phyloP scores from a whole-genome alignment of 2,113 vertebrate species.

The Xenopus borealis region DNA sequence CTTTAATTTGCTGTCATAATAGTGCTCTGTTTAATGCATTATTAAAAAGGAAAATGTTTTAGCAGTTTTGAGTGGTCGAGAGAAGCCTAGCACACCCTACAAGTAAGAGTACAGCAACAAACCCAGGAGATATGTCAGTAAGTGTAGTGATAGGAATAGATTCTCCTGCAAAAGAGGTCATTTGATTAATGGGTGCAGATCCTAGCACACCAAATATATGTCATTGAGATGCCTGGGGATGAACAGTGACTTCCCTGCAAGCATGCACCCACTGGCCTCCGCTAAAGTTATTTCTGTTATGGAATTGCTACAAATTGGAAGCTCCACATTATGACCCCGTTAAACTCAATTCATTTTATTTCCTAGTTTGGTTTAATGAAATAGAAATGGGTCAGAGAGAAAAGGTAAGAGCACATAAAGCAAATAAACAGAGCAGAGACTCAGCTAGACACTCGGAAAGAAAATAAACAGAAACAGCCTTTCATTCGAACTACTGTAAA shows the following conservation, averaged over 20 bases:
- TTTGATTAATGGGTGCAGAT: too few relatives aligned
- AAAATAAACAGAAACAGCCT: slow-evolving; percentile 2
- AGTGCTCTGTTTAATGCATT: too few relatives aligned
- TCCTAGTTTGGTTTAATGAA: slow-evolving; percentile 1
- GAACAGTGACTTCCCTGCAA: background rate
- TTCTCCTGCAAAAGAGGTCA: too few relatives aligned
- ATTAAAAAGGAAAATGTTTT: too few relatives aligned
- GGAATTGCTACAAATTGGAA: background rate
- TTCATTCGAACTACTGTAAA: slow-evolving; percentile 23
- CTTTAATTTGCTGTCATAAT: too few relatives aligned
- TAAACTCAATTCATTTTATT: background rate
- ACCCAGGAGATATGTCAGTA: too few relatives aligned
- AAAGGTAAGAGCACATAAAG: background rate
- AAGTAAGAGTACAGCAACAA: too few relatives aligned
- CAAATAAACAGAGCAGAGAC: slow-evolving; percentile 32
- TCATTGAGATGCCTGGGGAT: too few relatives aligned
- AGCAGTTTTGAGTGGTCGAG: too few relatives aligned
- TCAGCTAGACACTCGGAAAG: slow-evolving; percentile 27
- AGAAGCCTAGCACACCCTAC: too few relatives aligned
- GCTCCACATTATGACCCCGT: background rate
- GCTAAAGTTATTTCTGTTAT: background rate
- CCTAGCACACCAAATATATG: too few relatives aligned
- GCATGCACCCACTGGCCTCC: background rate
- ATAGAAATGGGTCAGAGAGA: slow-evolving; percentile 31
- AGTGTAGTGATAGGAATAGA: too few relatives aligned